Conservation (phyloP, 2,113 vertebrate species). For the Vidua chalybeata region DNA sequence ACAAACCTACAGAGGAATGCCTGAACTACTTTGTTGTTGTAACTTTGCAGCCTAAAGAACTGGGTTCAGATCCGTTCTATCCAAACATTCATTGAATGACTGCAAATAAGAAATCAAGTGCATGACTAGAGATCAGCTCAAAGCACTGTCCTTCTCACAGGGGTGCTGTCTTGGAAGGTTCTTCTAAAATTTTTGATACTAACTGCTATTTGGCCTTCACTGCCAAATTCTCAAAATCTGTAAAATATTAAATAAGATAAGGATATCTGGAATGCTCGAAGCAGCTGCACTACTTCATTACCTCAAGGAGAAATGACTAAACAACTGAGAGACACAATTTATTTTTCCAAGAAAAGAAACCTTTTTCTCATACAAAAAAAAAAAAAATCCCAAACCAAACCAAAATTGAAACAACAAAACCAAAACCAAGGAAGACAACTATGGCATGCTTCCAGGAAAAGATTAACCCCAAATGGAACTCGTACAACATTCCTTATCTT, state of each 20-base stretch:
- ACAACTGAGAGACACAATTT: background rate
- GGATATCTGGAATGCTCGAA: background rate
- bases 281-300: background rate
- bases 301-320: background rate
- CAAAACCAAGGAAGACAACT: background rate
- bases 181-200: background rate
- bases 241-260: background rate
- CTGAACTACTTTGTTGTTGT: background rate
- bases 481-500: accelerated
- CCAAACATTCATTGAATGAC: background rate
- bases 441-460: background rate
- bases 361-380: background rate
- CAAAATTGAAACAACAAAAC: background rate
- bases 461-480: background rate
- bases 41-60: background rate
- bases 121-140: background rate
- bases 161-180: background rate
- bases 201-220: background rate
- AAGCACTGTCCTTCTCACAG: background rate
- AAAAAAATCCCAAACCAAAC: background rate
- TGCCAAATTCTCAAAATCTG: background rate
- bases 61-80: background rate
- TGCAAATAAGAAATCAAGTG: background rate
- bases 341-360: background rate
- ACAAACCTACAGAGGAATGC: background rate